Percentiles rank a stretch among this genome's conserved stretches.
These are phyloP conservation scores for Liolophura sinensis DNA, from an alignment of 1,140 invertebrate species.

Conservation along the genomic window DNA sequence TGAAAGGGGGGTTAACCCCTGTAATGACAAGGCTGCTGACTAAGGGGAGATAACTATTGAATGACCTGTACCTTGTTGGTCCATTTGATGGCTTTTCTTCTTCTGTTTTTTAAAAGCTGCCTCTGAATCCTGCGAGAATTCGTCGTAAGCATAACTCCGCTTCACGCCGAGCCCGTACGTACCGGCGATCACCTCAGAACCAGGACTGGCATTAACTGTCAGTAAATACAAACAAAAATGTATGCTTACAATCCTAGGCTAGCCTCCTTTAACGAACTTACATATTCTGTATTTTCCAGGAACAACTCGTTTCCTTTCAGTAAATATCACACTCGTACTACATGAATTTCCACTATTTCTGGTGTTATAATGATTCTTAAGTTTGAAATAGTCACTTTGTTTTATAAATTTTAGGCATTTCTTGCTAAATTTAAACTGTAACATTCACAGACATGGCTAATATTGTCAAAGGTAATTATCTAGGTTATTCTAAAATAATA, in stretches of 20 bases:
- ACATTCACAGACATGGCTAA: too few relatives aligned
- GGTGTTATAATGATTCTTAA: background rate
- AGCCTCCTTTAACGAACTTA: background rate
- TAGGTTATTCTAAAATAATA: too few relatives aligned
- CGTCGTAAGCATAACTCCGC: too few relatives aligned
- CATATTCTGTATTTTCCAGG: background rate
- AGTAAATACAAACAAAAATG: background rate
- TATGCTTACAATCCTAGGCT: background rate
- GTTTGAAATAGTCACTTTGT: too few relatives aligned
- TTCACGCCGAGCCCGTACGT: constrained; percentile 3
- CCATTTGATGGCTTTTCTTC: constrained; percentile 5
- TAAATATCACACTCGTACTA: background rate
- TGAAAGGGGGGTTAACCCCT: background rate
- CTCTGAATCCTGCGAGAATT: background rate
- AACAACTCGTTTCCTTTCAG: background rate
- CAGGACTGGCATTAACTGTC: background rate
- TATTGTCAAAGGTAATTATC: too few relatives aligned
- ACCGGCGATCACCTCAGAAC: background rate
- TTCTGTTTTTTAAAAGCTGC: background rate
- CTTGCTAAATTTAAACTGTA: too few relatives aligned
- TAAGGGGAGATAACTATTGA: background rate
- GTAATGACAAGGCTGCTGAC: background rate
- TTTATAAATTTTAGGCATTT: background rate
- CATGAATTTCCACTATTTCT: background rate
- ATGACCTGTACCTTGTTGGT: background rate